Evolutionary conservation across 2,888 invertebrate species (phyloP).

Genomic region (Gibbula magus): DNA sequence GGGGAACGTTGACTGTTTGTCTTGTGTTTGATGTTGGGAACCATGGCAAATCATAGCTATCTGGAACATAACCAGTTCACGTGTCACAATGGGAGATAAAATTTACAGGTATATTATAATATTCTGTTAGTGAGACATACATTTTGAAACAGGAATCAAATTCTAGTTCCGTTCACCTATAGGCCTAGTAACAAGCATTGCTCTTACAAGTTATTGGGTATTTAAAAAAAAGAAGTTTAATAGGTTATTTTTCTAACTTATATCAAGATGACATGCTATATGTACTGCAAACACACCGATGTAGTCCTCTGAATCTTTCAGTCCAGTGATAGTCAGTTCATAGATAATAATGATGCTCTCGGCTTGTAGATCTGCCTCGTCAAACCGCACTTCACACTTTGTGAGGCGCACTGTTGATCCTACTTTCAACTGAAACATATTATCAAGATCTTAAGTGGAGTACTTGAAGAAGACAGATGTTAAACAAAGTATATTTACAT

Average conservation of each 20-base stretch:
- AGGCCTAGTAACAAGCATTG: too few species aligned
- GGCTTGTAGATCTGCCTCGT: constrained; percentile 46
- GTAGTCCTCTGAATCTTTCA: background rate
- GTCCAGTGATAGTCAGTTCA: constrained; percentile 26
- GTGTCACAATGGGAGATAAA: too few species aligned
- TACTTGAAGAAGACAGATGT: too few species aligned
- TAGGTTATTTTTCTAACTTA: background rate
- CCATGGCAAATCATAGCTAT: constrained; percentile 42
- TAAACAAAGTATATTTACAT: too few species aligned
- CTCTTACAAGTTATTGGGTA: too few species aligned
- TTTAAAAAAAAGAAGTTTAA: too few species aligned
- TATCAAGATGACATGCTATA: too few species aligned
- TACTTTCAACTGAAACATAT: constrained; percentile 38
- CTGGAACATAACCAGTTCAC: constrained; percentile 18
- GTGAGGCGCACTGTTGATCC: constrained; percentile 39
- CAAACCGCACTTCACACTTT: constrained; percentile 40
- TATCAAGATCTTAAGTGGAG: too few species aligned
- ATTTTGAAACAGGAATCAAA: too few species aligned
- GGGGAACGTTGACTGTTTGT: constrained; percentile 44
- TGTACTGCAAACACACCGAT: background rate
- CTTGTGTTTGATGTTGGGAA: constrained; percentile 31
- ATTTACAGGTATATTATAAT: too few species aligned
- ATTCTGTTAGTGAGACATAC: too few species aligned
- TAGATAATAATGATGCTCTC: constrained; percentile 27
- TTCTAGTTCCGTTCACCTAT: too few species aligned